phyloP scores from a whole-genome alignment of 92 coral and sea anemone genomes.

The Porites divaricata region DNA sequence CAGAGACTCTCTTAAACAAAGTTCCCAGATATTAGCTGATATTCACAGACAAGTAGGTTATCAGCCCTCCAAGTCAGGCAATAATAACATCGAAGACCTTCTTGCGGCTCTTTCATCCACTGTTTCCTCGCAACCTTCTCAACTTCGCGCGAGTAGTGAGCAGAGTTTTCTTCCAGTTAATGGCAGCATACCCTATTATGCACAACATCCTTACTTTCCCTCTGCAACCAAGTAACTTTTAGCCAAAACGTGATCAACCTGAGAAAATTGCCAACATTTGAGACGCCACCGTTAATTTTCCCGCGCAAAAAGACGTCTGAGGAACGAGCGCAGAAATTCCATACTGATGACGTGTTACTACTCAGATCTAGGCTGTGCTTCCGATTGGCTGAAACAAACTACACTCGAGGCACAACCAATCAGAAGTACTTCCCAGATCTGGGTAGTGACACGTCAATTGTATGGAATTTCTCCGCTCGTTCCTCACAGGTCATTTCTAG shows the following conservation, averaged over 20 bases:
- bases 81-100: conserved; percentile 19
- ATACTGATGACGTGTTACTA: too few relatives aligned
- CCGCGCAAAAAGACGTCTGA: too few relatives aligned
- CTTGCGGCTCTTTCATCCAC: conserved; percentile 1
- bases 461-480: too few relatives aligned
- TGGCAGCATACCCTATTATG: neutral
- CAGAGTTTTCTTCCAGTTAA: neutral
- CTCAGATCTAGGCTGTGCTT: too few relatives aligned
- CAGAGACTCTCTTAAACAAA: conserved; percentile 13
- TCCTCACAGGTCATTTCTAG: too few relatives aligned
- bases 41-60: conserved; percentile 13
- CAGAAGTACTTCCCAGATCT: too few relatives aligned
- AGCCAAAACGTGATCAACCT: neutral
- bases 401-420: too few relatives aligned
- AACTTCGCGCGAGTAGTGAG: conserved; percentile 9
- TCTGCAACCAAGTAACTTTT: conserved; percentile 5
- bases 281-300: too few relatives aligned
- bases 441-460: too few relatives aligned
- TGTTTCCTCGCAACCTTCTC: neutral
- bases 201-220: neutral
- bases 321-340: too few relatives aligned
- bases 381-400: too few relatives aligned
- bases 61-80: conserved; percentile 23
- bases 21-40: neutral
- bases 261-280: neutral